Base-by-base conservation (phyloP, 2,888 invertebrate genomes). In the Xylota sylvarum region DNA sequence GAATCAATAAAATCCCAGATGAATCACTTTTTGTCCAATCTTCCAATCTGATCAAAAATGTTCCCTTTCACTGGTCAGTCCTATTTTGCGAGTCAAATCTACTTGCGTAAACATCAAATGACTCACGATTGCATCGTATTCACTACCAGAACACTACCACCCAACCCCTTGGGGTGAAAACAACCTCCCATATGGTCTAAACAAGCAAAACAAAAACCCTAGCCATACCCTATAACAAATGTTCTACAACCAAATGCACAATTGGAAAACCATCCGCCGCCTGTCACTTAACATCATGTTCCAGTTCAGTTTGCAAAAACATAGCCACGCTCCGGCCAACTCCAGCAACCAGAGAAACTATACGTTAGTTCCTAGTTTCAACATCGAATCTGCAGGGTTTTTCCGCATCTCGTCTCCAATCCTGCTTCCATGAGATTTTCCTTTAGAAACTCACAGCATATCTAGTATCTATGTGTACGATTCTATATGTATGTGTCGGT, bases 281-380 rank as follows among this genome's bases (percentile, higher is more conserved):
- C 56, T 80, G 84, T 84, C 84, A 84, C 80, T 84, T 84, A 80
- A 84, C 80, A 84, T 84, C 80, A 80, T 80, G 84, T 74, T 84
- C 64, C 80, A 70, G 84, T 80, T 84, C 69, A 84, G 50, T 74
- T 84, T 74, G 84, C 80, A 74, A 79, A 80, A 74, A 73, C 52
- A 73, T 48, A 67, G 52, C 67, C 50, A 65, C 50, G 62, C 52
- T 73, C 35, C 19, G 48, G 52, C 70, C 32, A 56, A 32, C 64
- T 56, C 32, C 23, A 43, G n/a, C 50, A 37, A 37, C 37, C 12
- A 4, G 37, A 35, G 35, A 5, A 3, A 9, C 37, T 9, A 5
- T 35, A 56, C 46, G 62, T 64, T 32, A 43, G 74, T 46, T 40
- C 40, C 40, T n/a, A 40, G 46, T 74, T 74, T 30, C 64, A 58